Evolutionary conservation across 2,888 invertebrate species (phyloP).

Genomic region (Microplitis deprimator): DNA sequence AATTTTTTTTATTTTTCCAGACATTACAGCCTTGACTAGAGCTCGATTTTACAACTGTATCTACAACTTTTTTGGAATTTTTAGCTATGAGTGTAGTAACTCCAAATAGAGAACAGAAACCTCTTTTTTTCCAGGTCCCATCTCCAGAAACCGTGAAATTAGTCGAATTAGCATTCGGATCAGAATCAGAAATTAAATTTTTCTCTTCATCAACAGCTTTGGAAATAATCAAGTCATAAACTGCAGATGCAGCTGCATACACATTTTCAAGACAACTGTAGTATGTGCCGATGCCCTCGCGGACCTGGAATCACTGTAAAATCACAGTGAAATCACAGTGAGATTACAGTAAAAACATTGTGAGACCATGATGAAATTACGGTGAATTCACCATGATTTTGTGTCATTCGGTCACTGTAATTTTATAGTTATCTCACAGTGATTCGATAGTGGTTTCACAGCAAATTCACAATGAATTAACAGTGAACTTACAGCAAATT

Average conservation of each 20-base stretch:
- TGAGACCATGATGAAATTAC: too few relatives aligned
- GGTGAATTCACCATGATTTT: too few relatives aligned
- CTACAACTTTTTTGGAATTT: slow-evolving; percentile 37
- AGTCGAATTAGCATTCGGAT: slow-evolving; percentile 17
- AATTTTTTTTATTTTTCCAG: slow-evolving; percentile 40
- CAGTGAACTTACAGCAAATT: too few relatives aligned
- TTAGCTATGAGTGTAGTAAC: slow-evolving; percentile 32
- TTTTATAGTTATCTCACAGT: too few relatives aligned
- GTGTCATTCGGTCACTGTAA: too few relatives aligned
- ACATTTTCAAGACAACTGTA: slow-evolving; percentile 10
- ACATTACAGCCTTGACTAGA: slow-evolving; percentile 45
- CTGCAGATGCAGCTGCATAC: neutral
- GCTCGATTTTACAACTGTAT: slow-evolving; percentile 41
- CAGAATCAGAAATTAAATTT: slow-evolving; percentile 33
- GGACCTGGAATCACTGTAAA: too few relatives aligned
- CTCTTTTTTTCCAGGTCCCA: slow-evolving; percentile 38
- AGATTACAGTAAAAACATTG: too few relatives aligned
- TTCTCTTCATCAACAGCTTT: slow-evolving; percentile 21
- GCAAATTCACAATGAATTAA: too few relatives aligned
- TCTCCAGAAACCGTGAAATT: slow-evolving; percentile 39
- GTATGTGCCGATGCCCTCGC: slow-evolving; percentile 24
- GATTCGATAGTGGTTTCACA: too few relatives aligned
- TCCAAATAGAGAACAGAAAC: slow-evolving; percentile 39
- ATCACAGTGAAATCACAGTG: too few relatives aligned
- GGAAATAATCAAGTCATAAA: slow-evolving; percentile 9